These are phyloP conservation scores for Eudemis profundana DNA, from an alignment of 2,888 invertebrate species.

Conservation along the genomic window DNA sequence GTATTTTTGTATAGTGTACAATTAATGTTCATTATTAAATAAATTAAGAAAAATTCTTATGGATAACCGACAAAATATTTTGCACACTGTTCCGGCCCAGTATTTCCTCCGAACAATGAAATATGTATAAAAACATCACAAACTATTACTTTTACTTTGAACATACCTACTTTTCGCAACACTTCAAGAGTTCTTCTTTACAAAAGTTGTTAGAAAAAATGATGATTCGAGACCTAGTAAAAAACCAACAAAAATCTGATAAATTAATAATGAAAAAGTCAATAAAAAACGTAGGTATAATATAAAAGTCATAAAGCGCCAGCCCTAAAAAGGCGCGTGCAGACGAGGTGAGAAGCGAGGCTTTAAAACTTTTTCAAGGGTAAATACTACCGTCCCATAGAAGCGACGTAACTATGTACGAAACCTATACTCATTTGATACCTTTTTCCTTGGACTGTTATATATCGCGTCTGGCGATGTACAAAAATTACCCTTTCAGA, in stretches of 20 bases:
- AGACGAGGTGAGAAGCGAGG: constrained; percentile 63
- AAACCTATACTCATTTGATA: background rate
- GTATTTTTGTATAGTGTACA: too few relatives aligned
- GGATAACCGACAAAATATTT: too few relatives aligned
- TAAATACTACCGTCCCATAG: constrained; percentile 56
- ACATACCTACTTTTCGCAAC: too few relatives aligned
- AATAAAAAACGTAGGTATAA: background rate
- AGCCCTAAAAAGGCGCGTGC: constrained; percentile 22
- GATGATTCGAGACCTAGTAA: too few relatives aligned
- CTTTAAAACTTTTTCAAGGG: constrained; percentile 66
- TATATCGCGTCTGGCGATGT: background rate
- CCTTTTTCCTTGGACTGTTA: background rate
- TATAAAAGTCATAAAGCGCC: background rate
- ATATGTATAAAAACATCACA: background rate
- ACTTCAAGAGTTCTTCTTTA: too few relatives aligned
- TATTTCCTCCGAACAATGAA: too few relatives aligned
- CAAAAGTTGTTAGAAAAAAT: too few relatives aligned
- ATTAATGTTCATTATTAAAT: too few relatives aligned
- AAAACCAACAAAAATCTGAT: constrained; percentile 1
- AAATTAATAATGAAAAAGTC: background rate
- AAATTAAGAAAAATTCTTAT: too few relatives aligned
- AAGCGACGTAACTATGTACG: background rate
- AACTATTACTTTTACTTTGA: too few relatives aligned
- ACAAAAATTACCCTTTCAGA: constrained; percentile 24
- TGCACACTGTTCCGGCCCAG: too few relatives aligned